A percentile compares a stretch with the other conserved stretches of the same genome.
These are phyloP conservation scores for Embiotoca jacksoni DNA, from an alignment of 2,113 vertebrate genomes.

Conservation along the genomic window DNA sequence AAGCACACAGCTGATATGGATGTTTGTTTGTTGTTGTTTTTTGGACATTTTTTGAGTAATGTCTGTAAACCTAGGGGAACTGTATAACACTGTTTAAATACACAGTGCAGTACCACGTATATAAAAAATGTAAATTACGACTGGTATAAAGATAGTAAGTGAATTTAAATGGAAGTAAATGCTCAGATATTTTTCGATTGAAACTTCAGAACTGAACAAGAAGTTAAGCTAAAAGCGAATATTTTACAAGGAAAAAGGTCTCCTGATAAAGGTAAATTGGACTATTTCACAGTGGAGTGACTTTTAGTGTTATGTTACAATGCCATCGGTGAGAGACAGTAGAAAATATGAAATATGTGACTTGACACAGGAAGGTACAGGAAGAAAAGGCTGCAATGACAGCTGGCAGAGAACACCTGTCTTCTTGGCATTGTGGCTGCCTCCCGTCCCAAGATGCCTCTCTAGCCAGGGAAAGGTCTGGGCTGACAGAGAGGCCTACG, in stretches of 20 bases:
- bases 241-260: not conserved
- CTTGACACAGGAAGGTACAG: slow-evolving; percentile 41
- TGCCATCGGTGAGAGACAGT: slow-evolving; percentile 37
- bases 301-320: slow-evolving; percentile 40
- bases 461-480: slow-evolving; percentile 77
- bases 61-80: no score
- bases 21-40: no score
- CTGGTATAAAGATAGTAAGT: no score
- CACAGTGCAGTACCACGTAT: no score
- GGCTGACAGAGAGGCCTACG: slow-evolving; percentile 75
- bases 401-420: slow-evolving; percentile 84
- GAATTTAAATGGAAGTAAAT: no score
- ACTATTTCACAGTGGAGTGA: slow-evolving; percentile 23
- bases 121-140: no score
- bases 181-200: no score
- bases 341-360: slow-evolving; percentile 39
- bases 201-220: no score
- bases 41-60: no score
- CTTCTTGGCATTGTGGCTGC: slow-evolving; percentile 74
- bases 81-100: no score
- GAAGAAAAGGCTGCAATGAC: slow-evolving; percentile 61
- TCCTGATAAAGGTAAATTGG: slow-evolving; percentile 7
- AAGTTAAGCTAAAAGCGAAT: no score
- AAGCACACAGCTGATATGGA: no score
- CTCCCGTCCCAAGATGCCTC: slow-evolving; percentile 76